Conservation (phyloP, 2,113 vertebrate genomes). For the Junco hyemalis region DNA sequence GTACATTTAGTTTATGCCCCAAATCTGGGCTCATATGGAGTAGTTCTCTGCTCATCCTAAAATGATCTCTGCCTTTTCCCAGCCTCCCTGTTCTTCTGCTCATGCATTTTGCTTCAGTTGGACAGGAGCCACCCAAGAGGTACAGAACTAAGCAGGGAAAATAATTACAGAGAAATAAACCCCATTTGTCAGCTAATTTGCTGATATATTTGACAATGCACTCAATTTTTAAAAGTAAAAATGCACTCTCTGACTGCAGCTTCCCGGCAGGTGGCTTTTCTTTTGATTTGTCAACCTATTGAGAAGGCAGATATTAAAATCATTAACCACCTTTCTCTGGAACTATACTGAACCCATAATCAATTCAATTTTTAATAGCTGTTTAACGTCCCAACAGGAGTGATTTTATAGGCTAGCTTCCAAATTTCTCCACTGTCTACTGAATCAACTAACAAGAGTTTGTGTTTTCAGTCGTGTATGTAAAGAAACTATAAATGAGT, state of each 20-base stretch:
- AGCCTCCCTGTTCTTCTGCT: not conserved
- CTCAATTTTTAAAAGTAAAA: not conserved
- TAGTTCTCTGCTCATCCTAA: not conserved
- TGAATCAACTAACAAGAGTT: not conserved
- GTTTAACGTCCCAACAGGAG: not conserved
- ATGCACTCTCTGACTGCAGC: not conserved
- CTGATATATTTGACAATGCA: not conserved
- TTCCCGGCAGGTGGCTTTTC: not conserved
- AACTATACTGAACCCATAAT: not conserved
- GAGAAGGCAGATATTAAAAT: not conserved
- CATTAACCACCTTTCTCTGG: not conserved
- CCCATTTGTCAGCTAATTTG: not conserved
- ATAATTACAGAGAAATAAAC: not conserved
- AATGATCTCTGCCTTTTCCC: not conserved
- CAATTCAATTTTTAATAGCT: not conserved
- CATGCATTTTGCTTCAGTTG: accelerated
- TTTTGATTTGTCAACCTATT: not conserved
- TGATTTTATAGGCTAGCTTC: not conserved
- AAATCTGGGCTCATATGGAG: accelerated
- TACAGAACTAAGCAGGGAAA: not conserved
- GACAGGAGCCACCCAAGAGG: not conserved
- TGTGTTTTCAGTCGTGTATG: not conserved
- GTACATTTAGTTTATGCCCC: not conserved
- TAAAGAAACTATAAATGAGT: not conserved
- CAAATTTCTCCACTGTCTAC: not conserved